Conservation (phyloP, 2,888 invertebrate genomes). For the Limnephilus marmoratus region DNA sequence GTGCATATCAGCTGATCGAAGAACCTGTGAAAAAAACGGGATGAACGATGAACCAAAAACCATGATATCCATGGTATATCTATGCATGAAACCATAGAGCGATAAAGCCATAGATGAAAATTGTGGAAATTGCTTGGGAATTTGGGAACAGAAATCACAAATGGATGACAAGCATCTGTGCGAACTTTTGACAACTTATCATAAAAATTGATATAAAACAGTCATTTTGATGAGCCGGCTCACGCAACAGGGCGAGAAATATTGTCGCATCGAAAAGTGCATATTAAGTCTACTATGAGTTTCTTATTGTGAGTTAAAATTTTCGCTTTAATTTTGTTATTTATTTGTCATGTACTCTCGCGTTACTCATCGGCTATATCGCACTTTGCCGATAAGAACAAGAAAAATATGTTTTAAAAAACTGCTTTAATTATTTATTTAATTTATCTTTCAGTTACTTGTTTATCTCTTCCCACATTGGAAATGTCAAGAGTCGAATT, state of each 20-base stretch:
- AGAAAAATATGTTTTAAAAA: neutral
- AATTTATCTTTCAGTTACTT: constrained; percentile 4
- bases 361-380: constrained; percentile 12
- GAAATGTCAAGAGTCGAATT: constrained; percentile 12
- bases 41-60: constrained; percentile 14
- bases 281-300: constrained; percentile 73
- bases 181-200: constrained; percentile 58
- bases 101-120: neutral
- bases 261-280: constrained; percentile 47
- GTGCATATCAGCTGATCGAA: constrained; percentile 34
- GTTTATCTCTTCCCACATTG: neutral
- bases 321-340: constrained; percentile 23
- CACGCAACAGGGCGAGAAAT: constrained; percentile 52
- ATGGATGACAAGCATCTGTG: constrained; percentile 64
- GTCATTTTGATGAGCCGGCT: constrained; percentile 59
- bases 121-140: neutral
- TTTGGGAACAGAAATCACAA: constrained; percentile 50
- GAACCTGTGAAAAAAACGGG: constrained; percentile 3
- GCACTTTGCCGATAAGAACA: constrained; percentile 4
- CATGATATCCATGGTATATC: neutral
- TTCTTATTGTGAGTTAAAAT: constrained; percentile 81
- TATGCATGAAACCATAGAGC: constrained; percentile 36
- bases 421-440: neutral
- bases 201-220: constrained; percentile 54
- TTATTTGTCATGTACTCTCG: constrained; percentile 39